A percentile compares a stretch with the other conserved stretches of the same genome.
phyloP scores from a whole-genome alignment of 2,113 vertebrate genomes.

The Pholis gunnellus region DNA sequence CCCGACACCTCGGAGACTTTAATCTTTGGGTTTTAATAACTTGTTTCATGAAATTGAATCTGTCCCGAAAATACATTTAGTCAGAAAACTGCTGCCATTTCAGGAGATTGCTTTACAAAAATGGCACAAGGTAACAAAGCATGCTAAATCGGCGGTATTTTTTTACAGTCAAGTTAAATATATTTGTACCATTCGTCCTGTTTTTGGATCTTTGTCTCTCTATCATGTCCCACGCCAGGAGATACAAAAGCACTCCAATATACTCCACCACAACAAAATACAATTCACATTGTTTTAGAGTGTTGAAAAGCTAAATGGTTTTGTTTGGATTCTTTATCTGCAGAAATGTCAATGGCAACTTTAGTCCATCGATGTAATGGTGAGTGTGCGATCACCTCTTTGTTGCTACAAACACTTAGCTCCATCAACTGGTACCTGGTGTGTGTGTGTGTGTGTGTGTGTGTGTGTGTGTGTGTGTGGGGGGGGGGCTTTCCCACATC shows the following conservation, averaged over 20 bases:
- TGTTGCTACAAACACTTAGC: slow-evolving; percentile 44
- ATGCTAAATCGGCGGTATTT: background rate
- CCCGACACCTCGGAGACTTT: background rate
- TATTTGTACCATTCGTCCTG: background rate
- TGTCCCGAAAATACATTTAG: background rate
- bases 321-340: slow-evolving; percentile 53
- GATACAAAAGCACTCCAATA: slow-evolving; percentile 16
- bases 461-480: slow-evolving; percentile 27
- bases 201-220: background rate
- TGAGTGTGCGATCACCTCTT: slow-evolving; percentile 23
- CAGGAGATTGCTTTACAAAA: background rate
- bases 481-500: background rate
- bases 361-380: background rate
- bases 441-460: slow-evolving; percentile 39
- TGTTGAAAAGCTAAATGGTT: slow-evolving; percentile 38
- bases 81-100: background rate
- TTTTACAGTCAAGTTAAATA: background rate
- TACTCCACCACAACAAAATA: slow-evolving; percentile 32
- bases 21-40: slow-evolving; percentile 11
- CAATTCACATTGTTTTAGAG: slow-evolving; percentile 11
- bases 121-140: background rate
- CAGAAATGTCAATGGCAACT: slow-evolving; percentile 71
- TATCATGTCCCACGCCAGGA: background rate
- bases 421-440: slow-evolving; percentile 46
- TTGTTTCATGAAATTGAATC: background rate